These are phyloP conservation scores for Nicator chloris DNA, from an alignment of 2,113 vertebrate species.

Conservation along the genomic window DNA sequence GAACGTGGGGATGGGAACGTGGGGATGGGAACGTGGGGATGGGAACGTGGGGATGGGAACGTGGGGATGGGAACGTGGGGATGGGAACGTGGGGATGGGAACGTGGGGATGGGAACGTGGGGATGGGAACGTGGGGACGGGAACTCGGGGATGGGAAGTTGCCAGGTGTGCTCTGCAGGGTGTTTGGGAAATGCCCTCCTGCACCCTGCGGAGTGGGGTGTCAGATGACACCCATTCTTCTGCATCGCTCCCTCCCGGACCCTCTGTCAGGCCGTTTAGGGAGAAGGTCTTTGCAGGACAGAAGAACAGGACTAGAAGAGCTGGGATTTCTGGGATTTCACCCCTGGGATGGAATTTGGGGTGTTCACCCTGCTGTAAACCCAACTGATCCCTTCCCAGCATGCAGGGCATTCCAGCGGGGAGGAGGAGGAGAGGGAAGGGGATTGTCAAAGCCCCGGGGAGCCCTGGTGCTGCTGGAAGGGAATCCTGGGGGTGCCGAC, in stretches of 20 bases:
- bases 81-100: background rate
- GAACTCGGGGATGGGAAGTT: background rate
- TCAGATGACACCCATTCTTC: background rate
- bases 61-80: background rate
- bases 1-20: background rate
- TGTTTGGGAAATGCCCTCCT: background rate
- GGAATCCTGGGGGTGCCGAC: accelerated
- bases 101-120: background rate
- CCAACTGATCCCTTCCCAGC: background rate
- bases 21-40: background rate
- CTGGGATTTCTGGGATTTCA: background rate
- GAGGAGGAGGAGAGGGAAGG: background rate
- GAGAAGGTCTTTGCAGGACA: background rate
- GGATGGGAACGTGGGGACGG: background rate
- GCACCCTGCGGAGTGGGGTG: background rate
- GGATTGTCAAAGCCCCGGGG: background rate
- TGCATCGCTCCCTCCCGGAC: background rate
- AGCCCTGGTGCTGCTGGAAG: background rate
- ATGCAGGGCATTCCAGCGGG: background rate
- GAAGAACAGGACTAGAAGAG: background rate
- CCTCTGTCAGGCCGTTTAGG: accelerated
- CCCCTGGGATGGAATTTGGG: background rate
- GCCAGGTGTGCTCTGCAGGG: background rate
- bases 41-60: background rate
- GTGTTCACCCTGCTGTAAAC: background rate